Evolutionary conservation across 2,113 vertebrate genomes (phyloP).

Genomic region (Penelope pileata): DNA sequence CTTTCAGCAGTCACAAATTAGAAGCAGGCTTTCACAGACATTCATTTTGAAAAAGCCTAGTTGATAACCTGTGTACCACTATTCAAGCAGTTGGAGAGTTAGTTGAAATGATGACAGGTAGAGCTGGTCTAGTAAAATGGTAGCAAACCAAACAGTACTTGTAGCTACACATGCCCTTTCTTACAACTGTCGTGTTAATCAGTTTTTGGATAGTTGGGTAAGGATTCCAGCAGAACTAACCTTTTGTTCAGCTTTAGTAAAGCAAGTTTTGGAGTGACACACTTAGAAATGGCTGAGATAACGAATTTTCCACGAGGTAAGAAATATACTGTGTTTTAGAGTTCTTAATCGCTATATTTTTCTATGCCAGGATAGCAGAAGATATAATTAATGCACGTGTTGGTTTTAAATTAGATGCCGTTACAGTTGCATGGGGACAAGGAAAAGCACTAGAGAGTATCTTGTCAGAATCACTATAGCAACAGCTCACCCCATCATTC

Average conservation of each 20-base stretch:
- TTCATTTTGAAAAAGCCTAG: background rate
- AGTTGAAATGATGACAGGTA: background rate
- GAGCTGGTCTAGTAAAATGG: background rate
- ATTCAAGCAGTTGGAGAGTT: background rate
- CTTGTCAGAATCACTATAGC: conserved; percentile 76
- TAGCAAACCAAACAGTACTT: background rate
- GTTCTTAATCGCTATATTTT: conserved; percentile 4
- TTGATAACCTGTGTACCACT: background rate
- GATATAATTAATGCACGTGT: conserved; percentile 31
- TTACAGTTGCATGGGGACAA: conserved; percentile 16
- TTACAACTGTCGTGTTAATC: background rate
- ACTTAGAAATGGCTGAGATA: background rate
- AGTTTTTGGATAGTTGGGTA: background rate
- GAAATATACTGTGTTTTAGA: background rate
- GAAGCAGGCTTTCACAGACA: background rate
- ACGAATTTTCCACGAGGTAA: background rate
- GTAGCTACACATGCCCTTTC: background rate
- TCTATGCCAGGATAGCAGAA: background rate
- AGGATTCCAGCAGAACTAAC: background rate
- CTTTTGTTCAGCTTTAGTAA: background rate
- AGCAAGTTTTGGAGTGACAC: background rate
- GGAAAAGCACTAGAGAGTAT: conserved; percentile 57
- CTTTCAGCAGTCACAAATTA: background rate
- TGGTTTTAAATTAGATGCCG: conserved; percentile 55
- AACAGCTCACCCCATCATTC: conserved; percentile 78